Percentiles rank a stretch among this genome's conserved stretches.
These are phyloP conservation scores for Thecophora atra DNA, from an alignment of 2,888 invertebrate genomes.

Conservation along the genomic window DNA sequence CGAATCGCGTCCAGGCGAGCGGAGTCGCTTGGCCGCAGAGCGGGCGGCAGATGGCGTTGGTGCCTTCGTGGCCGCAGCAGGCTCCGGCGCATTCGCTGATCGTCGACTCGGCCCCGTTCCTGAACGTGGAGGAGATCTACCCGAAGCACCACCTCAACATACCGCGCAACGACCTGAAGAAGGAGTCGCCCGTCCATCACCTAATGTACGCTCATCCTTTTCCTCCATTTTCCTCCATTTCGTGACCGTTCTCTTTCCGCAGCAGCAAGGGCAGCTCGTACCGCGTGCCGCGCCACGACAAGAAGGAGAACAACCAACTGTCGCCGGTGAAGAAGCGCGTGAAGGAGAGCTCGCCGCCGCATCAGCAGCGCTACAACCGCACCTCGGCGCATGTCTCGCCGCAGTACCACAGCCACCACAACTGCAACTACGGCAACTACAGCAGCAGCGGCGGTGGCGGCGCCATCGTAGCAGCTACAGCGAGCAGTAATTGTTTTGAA, in stretches of 20 bases:
- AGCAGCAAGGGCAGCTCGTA: constrained; percentile 63
- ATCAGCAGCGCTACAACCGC: constrained; percentile 67
- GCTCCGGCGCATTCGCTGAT: constrained; percentile 77
- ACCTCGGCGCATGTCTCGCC: constrained; percentile 63
- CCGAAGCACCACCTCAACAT: constrained; percentile 72
- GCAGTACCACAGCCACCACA: constrained; percentile 65
- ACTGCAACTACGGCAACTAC: constrained; percentile 59
- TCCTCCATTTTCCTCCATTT: not conserved
- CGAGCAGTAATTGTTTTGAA: constrained; percentile 56
- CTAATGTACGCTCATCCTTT: constrained; percentile 59
- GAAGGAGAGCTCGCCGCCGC: constrained; percentile 93
- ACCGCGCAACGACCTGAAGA: constrained; percentile 70
- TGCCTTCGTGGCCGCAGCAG: constrained; percentile 86
- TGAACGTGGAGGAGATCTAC: constrained; percentile 71
- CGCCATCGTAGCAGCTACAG: constrained; percentile 52
- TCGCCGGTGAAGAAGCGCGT: constrained; percentile 97
- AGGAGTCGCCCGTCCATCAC: constrained; percentile 69
- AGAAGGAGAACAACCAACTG: constrained; percentile 87
- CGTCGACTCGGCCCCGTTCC: constrained; percentile 78
- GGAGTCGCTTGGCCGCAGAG: constrained; percentile 67
- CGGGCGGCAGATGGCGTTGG: constrained; percentile 80
- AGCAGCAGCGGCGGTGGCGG: constrained; percentile 48
- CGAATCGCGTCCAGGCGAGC: constrained; percentile 67
- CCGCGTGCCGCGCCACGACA: constrained; percentile 71
- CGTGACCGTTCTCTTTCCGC: constrained; percentile 35